Conservation (phyloP, 2,888 invertebrate species). For the Dicyrtoma fusca region DNA sequence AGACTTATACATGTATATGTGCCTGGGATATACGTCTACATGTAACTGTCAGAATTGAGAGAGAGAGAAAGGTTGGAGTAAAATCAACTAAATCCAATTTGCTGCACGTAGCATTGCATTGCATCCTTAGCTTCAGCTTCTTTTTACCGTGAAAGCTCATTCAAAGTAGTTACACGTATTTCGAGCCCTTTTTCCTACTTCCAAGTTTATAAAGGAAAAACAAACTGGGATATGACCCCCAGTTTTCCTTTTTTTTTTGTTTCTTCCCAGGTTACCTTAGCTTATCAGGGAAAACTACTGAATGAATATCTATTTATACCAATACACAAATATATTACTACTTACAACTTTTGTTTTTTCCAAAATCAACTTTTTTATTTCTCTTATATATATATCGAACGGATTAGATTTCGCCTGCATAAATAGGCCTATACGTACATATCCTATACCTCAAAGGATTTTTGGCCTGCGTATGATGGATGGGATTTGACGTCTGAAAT, state of each 20-base stretch:
- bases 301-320: too few species aligned
- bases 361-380: too few species aligned
- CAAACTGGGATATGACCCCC: too few species aligned
- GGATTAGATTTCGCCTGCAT: not conserved
- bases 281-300: too few species aligned
- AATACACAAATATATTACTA: too few species aligned
- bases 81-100: conserved; percentile 28
- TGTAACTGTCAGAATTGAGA: not conserved
- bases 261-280: too few species aligned
- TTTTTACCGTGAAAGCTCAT: not conserved
- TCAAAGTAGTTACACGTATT: conserved; percentile 24
- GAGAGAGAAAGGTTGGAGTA: not conserved
- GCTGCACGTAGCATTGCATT: not conserved
- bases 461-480: conserved; percentile 17
- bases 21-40: not conserved
- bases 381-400: too few species aligned
- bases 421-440: not conserved
- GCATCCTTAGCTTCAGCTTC: not conserved
- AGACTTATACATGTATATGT: not conserved
- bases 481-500: conserved; percentile 18
- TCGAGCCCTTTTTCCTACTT: not conserved
- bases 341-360: too few species aligned
- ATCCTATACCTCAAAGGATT: not conserved
- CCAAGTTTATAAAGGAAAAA: too few species aligned
- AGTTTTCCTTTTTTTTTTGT: too few species aligned